phyloP scores from a whole-genome alignment of 2,113 vertebrate species.

The Gasterosteus aculeatus region DNA sequence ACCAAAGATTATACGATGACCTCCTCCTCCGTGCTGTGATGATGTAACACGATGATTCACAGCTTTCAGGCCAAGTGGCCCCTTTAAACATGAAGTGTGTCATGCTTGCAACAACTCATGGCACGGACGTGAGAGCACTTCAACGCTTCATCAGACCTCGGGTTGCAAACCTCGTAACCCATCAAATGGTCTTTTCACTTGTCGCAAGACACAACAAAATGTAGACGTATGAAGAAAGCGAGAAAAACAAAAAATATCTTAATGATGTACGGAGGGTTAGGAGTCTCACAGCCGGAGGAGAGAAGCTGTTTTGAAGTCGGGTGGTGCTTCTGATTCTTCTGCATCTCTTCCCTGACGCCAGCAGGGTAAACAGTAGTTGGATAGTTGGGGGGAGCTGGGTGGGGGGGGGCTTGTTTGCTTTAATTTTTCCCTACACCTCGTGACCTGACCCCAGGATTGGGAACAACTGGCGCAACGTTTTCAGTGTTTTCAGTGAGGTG shows the following conservation, averaged over 20 bases:
- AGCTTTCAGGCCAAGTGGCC: not conserved
- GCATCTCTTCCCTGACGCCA: not conserved
- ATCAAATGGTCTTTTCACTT: not conserved
- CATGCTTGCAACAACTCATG: conserved; percentile 4
- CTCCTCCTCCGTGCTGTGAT: not conserved
- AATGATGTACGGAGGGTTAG: not conserved
- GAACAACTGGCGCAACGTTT: not conserved
- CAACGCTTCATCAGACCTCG: not conserved
- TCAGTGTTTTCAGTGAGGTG: not conserved
- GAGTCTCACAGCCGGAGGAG: not conserved
- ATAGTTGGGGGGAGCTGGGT: not conserved
- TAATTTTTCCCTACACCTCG: not conserved
- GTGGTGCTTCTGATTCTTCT: not conserved
- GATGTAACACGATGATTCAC: not conserved
- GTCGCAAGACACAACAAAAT: too few relatives aligned
- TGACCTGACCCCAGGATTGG: not conserved
- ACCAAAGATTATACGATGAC: not conserved
- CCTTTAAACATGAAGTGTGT: not conserved
- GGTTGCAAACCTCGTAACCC: not conserved
- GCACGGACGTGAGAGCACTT: conserved; percentile 21
- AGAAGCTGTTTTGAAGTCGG: not conserved
- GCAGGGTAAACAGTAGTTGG: too few relatives aligned
- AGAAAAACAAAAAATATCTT: not conserved
- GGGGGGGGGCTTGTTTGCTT: not conserved
- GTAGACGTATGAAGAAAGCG: too few relatives aligned